phyloP scores from a whole-genome alignment of 1,140 invertebrate species.

The Tigriopus japonicus region DNA sequence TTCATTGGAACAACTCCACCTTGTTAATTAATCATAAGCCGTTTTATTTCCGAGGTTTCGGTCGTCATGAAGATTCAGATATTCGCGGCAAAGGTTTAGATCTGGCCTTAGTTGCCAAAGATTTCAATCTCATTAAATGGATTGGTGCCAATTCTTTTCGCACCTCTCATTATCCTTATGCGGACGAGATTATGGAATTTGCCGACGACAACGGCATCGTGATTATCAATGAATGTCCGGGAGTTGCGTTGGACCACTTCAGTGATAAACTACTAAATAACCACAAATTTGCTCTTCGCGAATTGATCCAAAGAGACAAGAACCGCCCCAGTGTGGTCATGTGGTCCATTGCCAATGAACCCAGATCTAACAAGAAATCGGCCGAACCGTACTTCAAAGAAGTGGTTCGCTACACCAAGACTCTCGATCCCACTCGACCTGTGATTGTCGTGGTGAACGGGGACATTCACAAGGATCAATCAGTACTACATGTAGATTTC shows the following conservation, averaged over 20 bases:
- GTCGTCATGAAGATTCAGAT: constrained; percentile 84
- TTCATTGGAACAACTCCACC: background rate
- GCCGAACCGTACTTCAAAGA: constrained; percentile 72
- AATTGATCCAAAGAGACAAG: constrained; percentile 73
- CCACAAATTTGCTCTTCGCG: constrained; percentile 59
- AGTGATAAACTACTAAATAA: constrained; percentile 40
- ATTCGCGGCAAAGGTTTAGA: constrained; percentile 19
- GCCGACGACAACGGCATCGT: constrained; percentile 75
- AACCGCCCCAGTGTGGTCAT: constrained; percentile 82
- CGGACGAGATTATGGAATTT: constrained; percentile 89
- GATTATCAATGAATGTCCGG: constrained; percentile 87
- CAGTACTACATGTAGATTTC: constrained; percentile 53
- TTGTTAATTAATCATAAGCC: constrained; percentile 51
- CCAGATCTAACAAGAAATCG: constrained; percentile 39
- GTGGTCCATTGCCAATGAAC: constrained; percentile 94
- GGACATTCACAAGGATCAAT: constrained; percentile 9
- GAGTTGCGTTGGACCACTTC: constrained; percentile 49
- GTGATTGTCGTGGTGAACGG: constrained; percentile 16
- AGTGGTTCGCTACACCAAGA: constrained; percentile 17
- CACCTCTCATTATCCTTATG: constrained; percentile 97
- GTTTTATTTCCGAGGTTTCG: constrained; percentile 79
- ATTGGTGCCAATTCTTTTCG: constrained; percentile 82
- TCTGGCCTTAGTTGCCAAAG: constrained; percentile 38
- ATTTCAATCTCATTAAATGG: constrained; percentile 88
- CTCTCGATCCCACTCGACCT: constrained; percentile 14